A percentile compares a stretch with the other conserved stretches of the same genome.
Conservation (phyloP, 2,113 vertebrate genomes). For the Catagonus wagneri region DNA sequence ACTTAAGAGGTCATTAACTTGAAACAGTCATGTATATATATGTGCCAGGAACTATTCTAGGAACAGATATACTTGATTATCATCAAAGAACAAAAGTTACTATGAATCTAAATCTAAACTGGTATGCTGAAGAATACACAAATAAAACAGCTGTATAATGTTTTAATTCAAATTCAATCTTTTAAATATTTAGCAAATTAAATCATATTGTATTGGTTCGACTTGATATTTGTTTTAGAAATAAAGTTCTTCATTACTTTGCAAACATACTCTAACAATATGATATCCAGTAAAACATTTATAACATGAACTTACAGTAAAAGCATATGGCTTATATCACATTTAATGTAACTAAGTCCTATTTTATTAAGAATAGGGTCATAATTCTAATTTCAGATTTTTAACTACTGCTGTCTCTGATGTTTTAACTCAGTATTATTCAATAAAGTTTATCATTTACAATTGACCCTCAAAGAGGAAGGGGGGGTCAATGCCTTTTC, state of each 20-base stretch:
- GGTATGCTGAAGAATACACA: background rate
- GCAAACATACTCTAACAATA: background rate
- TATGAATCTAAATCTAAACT: background rate
- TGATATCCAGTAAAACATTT: background rate
- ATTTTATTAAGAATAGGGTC: background rate
- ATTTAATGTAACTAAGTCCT: background rate
- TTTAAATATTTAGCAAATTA: background rate
- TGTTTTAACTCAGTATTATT: background rate
- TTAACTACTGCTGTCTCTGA: background rate
- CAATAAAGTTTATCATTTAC: background rate
- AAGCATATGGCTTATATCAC: background rate
- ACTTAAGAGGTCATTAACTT: too few relatives aligned
- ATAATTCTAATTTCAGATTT: background rate
- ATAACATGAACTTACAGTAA: background rate
- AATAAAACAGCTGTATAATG: background rate
- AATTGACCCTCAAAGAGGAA: background rate
- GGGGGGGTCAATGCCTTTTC: background rate
- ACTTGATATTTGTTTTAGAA: background rate
- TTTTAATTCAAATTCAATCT: background rate
- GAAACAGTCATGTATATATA: too few relatives aligned
- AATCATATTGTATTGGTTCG: background rate
- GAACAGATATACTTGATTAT: background rate
- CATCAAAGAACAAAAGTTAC: background rate
- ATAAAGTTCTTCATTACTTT: background rate
- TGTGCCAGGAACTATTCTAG: background rate